Evolutionary conservation across 1,140 invertebrate species (phyloP).

Genomic region (Hyles vespertilio): DNA sequence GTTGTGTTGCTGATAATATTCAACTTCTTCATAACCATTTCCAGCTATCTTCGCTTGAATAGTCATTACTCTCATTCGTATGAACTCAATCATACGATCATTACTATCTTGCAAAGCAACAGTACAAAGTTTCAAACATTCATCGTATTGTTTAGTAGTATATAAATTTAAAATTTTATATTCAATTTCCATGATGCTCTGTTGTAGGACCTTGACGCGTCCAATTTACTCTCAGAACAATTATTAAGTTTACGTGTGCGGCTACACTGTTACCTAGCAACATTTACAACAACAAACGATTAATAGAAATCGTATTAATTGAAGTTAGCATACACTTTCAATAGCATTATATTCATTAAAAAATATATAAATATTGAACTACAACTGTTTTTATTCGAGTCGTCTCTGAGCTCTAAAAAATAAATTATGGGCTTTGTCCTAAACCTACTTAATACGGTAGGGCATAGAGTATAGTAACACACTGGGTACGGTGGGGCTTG

Average conservation of each 20-base stretch:
- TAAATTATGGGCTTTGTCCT: no score
- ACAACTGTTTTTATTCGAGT: no score
- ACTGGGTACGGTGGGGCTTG: no score
- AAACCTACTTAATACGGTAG: no score
- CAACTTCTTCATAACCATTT: conserved; percentile 66
- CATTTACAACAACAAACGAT: conserved; percentile 3
- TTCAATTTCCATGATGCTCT: conserved; percentile 42
- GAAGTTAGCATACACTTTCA: no score
- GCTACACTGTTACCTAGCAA: conserved; percentile 23
- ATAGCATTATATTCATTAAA: no score
- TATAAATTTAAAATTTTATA: conserved; percentile 63
- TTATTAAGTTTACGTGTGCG: no score
- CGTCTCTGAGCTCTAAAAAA: no score
- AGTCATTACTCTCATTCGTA: conserved; percentile 61
- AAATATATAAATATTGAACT: no score
- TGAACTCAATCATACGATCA: conserved; percentile 56
- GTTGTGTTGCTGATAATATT: conserved; percentile 49
- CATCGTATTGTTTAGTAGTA: conserved; percentile 57
- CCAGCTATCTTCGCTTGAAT: conserved; percentile 60
- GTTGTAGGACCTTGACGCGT: neutral
- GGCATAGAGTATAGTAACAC: no score
- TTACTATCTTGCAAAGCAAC: conserved; percentile 29
- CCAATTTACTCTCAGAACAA: neutral
- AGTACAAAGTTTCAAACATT: conserved; percentile 55
- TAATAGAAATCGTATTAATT: no score